Base-by-base conservation (phyloP, 2,113 vertebrate genomes). In the Elephas maximus region DNA sequence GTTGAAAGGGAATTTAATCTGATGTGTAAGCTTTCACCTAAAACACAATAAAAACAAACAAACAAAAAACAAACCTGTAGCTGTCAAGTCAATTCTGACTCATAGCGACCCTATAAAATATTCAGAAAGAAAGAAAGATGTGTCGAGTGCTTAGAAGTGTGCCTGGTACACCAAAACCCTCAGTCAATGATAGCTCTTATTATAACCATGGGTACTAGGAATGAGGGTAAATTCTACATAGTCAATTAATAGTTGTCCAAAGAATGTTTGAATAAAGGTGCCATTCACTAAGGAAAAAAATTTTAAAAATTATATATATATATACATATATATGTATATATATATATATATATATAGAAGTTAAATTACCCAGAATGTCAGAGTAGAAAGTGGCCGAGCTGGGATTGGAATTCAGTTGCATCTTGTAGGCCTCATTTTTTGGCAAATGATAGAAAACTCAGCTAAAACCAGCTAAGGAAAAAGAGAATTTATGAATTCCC, bases 241-340 rank as follows among this genome's bases (percentile, higher is more conserved):
- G 63, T 79, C 37, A 79, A 33, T 92, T 76, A 57, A 73, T 20
- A 88, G 48, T 85, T 82, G 91, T 88, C 71, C 30, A 73, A 88
- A 87, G 71, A 87, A 41, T 94, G 91, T 91, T 23, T 74, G 41
- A 79, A 79, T 81, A 53, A 62, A 85, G 37, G 73, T 71, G 53
- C 81, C 63, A 79, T 41, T 23, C 41, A 44, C 67, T 89, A 60
- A 88, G 83, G 85, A 91, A n/a, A 23, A 62, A 62, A 62, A 37
- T 37, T 37, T 37, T 37, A 57, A 57, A 8, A 10, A 48, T 48
- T 48, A 6, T 53, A 53, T 53, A 53, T 53, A 53, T 12, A 53
- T 53, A 53, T 53, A 69, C 11, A 37, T n/a, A 87, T 28, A 91
- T n/a, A n/a, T n/a, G n/a, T n/a, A n/a, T 48, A 6, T 53, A 53